Conservation (phyloP, 2,113 vertebrate genomes). For the Scopus umbretta region DNA sequence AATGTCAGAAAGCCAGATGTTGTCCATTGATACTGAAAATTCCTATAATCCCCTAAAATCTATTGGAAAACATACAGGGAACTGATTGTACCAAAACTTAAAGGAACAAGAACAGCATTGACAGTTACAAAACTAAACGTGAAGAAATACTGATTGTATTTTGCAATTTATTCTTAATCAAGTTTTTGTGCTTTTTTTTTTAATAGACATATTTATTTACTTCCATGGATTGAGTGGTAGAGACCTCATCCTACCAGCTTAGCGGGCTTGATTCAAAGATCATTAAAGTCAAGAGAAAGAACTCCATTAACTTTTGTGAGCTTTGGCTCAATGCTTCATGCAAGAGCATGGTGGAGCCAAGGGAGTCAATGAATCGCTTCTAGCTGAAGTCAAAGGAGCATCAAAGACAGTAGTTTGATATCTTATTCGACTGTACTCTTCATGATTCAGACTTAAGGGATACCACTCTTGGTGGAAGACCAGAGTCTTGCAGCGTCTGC, state of each 20-base stretch:
- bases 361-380: not conserved
- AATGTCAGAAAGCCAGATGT: conserved; percentile 25
- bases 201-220: not conserved
- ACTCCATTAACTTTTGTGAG: not conserved
- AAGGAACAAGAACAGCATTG: not conserved
- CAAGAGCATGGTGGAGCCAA: not conserved
- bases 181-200: not conserved
- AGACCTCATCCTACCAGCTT: not conserved
- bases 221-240: not conserved
- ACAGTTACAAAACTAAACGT: not conserved
- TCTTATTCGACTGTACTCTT: not conserved
- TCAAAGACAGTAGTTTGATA: not conserved
- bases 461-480: not conserved
- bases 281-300: not conserved
- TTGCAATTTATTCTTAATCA: not conserved
- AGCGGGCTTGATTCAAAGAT: not conserved
- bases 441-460: not conserved
- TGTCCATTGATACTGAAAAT: not conserved
- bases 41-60: not conserved
- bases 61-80: not conserved
- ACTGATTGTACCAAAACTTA: not conserved
- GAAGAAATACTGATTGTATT: not conserved
- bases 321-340: not conserved
- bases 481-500: not conserved
- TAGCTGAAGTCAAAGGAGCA: not conserved